A percentile compares a stretch with the other conserved stretches of the same genome.
Conservation (phyloP, 2,113 vertebrate genomes). For the Prionailurus viverrinus region DNA sequence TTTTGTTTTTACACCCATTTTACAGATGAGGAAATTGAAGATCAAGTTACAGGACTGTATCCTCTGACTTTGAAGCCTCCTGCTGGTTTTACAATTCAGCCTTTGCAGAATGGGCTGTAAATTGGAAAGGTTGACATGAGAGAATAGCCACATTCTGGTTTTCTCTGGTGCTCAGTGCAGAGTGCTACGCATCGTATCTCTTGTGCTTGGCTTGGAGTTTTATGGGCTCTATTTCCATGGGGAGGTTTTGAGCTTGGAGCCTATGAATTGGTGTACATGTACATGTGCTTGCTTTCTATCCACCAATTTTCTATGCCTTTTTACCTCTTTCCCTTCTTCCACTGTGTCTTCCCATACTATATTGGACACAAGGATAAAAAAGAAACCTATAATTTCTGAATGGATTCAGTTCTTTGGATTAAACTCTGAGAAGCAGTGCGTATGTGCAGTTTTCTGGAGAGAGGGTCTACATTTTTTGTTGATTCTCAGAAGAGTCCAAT, state of each 20-base stretch:
- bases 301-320: neutral
- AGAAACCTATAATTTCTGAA: neutral
- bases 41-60: neutral
- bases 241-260: neutral
- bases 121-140: neutral
- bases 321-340: neutral
- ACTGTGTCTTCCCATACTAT: neutral
- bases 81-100: neutral
- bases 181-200: neutral
- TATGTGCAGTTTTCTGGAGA: neutral
- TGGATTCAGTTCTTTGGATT: neutral
- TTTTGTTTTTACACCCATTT: neutral
- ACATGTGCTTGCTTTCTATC: neutral
- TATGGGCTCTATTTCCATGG: neutral
- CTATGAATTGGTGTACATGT: neutral
- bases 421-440: neutral
- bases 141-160: neutral
- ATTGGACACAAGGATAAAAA: neutral
- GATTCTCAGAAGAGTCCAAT: neutral
- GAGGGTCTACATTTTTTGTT: rapidly evolving
- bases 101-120: neutral
- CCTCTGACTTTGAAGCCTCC: neutral
- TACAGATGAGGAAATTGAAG: neutral
- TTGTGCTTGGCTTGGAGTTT: neutral
- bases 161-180: neutral